Percentiles rank a stretch among this genome's conserved stretches.
Conservation (phyloP, 2,797 vertebrate genomes). For the Schizothorax lantsangensis region DNA sequence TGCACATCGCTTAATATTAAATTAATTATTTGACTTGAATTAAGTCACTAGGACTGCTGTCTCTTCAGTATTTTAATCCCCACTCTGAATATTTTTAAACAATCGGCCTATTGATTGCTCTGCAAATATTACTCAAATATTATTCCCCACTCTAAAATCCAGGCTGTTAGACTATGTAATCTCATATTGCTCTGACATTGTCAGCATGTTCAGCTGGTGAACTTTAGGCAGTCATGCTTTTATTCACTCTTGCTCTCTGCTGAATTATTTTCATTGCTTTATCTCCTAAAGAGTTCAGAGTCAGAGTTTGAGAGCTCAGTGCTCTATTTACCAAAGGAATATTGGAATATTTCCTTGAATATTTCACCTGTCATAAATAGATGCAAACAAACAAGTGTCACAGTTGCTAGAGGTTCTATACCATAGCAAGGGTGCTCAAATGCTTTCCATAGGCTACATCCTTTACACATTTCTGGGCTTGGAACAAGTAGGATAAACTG, state of each 20-base stretch:
- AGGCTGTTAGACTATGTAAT: conserved; percentile 4
- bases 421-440: background rate
- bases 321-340: conserved; percentile 1
- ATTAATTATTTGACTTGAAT: conserved; percentile 3
- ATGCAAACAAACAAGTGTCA: background rate
- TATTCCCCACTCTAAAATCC: conserved; percentile 18
- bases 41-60: background rate
- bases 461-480: background rate
- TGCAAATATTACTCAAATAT: background rate
- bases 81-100: conserved; percentile 5
- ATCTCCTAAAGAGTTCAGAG: background rate
- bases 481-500: conserved; percentile 1
- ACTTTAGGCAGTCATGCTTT: background rate
- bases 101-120: conserved; percentile 3
- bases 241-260: conserved; percentile 7
- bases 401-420: background rate
- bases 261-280: background rate
- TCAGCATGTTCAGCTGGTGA: conserved; percentile 18
- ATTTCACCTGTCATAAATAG: background rate
- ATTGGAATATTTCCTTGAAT: background rate
- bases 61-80: conserved; percentile 21
- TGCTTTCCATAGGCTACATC: background rate
- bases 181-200: conserved; percentile 7
- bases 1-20: conserved; percentile 7
- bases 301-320: background rate